These are phyloP conservation scores for Piprites chloris DNA, from an alignment of 2,113 vertebrate species.

Conservation along the genomic window DNA sequence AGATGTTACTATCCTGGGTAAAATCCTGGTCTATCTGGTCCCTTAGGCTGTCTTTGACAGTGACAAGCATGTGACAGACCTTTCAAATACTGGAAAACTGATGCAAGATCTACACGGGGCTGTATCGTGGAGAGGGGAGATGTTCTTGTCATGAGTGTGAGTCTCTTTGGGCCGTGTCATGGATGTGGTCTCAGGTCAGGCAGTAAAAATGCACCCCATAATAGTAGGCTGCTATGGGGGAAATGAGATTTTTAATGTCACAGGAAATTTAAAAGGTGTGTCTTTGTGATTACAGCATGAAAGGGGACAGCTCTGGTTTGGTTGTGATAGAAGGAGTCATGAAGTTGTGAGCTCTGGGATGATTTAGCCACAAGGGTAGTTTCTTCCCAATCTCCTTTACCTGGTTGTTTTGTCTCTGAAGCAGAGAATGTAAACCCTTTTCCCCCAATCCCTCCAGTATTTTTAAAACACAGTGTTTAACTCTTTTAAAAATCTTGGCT, in stretches of 20 bases:
- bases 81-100: neutral
- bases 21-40: neutral
- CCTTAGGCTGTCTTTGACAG: neutral
- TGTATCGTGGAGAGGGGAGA: neutral
- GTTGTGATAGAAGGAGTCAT: neutral
- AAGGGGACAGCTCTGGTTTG: neutral
- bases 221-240: fast-evolving
- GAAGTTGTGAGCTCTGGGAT: neutral
- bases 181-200: neutral
- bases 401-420: neutral
- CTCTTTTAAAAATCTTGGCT: neutral
- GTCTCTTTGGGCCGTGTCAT: too few relatives aligned
- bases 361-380: neutral
- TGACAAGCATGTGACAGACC: neutral
- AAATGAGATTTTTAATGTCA: neutral
- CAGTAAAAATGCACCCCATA: neutral
- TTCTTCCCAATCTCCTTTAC: neutral
- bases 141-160: neutral
- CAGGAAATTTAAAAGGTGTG: neutral
- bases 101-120: neutral
- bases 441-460: neutral
- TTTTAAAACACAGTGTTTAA: neutral
- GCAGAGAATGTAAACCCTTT: neutral
- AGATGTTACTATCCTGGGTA: neutral
- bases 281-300: neutral